Conservation (phyloP, 2,888 invertebrate species). For the Spilosoma lubricipeda region DNA sequence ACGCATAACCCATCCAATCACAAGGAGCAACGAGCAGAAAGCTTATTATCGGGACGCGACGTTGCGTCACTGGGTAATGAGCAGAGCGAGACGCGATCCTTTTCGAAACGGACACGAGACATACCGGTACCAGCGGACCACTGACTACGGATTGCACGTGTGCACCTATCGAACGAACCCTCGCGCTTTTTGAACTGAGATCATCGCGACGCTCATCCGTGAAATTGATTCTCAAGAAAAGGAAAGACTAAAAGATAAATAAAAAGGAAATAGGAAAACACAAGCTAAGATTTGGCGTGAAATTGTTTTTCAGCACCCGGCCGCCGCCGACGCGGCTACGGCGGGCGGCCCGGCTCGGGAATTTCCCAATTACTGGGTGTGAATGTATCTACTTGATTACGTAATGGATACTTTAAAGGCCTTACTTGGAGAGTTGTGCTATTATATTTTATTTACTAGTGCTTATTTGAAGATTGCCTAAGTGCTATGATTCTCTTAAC, state of each 20-base stretch:
- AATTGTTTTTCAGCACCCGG: constrained; percentile 84
- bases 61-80: constrained; percentile 75
- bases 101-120: constrained; percentile 43
- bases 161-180: constrained; percentile 67
- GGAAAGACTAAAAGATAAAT: constrained; percentile 86
- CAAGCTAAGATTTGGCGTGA: constrained; percentile 87
- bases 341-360: constrained; percentile 76
- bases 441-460: constrained; percentile 21
- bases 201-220: constrained; percentile 86
- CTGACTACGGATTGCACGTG: constrained; percentile 59
- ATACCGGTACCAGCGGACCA: constrained; percentile 40
- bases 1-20: constrained; percentile 84
- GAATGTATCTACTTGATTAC: constrained; percentile 82
- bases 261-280: constrained; percentile 87
- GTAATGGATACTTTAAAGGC: constrained; percentile 67
- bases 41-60: constrained; percentile 80
- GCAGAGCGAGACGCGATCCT: constrained; percentile 56
- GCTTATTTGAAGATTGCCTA: constrained; percentile 10
- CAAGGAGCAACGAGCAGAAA: constrained; percentile 80
- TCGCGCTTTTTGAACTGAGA: constrained; percentile 83
- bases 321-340: constrained; percentile 64
- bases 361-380: constrained; percentile 85
- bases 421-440: constrained; percentile 24
- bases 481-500: constrained; percentile 9
- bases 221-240: constrained; percentile 86